Evolutionary conservation across 2,888 invertebrate species (phyloP).

Genomic region (Diarsia mendica): DNA sequence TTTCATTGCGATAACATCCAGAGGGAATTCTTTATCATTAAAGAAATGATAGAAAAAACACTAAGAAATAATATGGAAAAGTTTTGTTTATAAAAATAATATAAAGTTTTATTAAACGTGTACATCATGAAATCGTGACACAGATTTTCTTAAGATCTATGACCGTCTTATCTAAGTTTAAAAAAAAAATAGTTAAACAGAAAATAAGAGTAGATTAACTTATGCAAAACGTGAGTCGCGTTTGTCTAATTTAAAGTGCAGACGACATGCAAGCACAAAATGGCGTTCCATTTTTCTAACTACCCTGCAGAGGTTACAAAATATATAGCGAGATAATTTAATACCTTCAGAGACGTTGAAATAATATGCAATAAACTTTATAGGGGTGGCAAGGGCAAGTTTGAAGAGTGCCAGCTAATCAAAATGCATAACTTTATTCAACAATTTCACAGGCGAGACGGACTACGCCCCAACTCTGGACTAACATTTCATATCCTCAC

Average conservation of each 20-base stretch:
- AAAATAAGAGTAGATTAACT: conserved; percentile 3
- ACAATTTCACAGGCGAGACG: conserved; percentile 5
- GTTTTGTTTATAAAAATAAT: conserved; percentile 41
- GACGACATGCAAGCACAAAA: not conserved
- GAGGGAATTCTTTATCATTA: not conserved
- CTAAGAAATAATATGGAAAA: conserved; percentile 11
- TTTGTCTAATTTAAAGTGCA: not conserved
- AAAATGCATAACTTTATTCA: conserved; percentile 40
- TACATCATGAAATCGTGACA: conserved; percentile 45
- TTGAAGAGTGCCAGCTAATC: not conserved
- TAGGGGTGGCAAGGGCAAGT: conserved; percentile 13
- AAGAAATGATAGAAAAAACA: not conserved
- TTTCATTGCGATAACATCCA: conserved; percentile 41
- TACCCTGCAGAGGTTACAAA: conserved; percentile 13
- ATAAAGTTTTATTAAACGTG: conserved; percentile 45
- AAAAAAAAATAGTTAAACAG: not conserved
- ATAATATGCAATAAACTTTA: conserved; percentile 15
- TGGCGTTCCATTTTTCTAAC: conserved; percentile 16
- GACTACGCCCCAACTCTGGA: not conserved
- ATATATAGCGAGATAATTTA: not conserved
- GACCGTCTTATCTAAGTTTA: conserved; percentile 18
- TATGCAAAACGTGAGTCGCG: not conserved
- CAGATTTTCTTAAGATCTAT: conserved; percentile 27
- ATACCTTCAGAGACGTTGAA: conserved; percentile 6
- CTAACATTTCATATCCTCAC: not conserved